Evolutionary conservation across 2,797 vertebrate genomes (phyloP), one percentile per base, ranked within the genome.

Genomic region (Poecilia picta): DNA sequence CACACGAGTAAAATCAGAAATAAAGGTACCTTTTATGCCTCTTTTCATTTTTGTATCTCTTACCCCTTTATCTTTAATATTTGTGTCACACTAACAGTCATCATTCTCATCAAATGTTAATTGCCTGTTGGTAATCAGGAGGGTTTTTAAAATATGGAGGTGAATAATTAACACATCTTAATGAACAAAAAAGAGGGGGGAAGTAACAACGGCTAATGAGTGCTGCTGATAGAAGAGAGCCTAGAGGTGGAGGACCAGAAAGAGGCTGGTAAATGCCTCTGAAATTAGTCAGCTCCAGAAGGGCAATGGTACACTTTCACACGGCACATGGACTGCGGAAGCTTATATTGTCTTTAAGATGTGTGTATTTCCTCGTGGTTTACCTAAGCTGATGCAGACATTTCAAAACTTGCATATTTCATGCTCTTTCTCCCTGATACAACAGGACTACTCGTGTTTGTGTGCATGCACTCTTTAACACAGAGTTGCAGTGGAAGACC

Each of bases 111-210:
- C 90, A 92, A 91, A 91, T 93, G 91, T 91, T 95, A 96, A 95
- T 95, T 95, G 93, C 86, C 91, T 91, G 86, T 91, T 84, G 85
- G 90, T 94, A 93, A 94, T 93, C 75, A 84, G 88, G 83, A 87
- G 87, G 88, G 86, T 81, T 92, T 72, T 91, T 91, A 90, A 91
- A 94, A 95, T 94, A 95, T 92, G 93, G 90, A 93, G 89, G 90
- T 80, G 93, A 95, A 95, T 96, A 95, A 96, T 96, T 96, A 95
- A 91, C 95, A 95, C 93, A 87, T 94, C 90, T 91, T 95, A 96
- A 96, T 95, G 94, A 95, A 95, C 89, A 92, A 93, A 95, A 88
- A 93, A 94, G 88, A 92, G 81, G 84, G 74, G 84, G 86, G 81
- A 70, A 84, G 89, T 90, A 92, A 91, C 90, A 93, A 94, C 90